Evolutionary conservation across 2,797 vertebrate genomes (phyloP).

Genomic region (Dicrostonyx torquatus): DNA sequence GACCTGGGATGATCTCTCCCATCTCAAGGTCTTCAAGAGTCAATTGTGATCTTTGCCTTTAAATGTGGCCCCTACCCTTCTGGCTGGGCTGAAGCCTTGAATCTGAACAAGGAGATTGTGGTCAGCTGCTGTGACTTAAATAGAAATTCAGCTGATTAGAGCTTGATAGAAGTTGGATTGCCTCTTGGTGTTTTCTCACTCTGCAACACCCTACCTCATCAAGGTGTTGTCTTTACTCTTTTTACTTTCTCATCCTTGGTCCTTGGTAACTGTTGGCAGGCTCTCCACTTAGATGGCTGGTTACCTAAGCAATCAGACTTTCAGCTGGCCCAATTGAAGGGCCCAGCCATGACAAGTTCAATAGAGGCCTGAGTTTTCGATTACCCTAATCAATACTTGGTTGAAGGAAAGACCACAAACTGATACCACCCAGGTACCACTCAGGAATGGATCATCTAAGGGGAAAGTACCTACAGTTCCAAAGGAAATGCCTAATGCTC

Average conservation of each 20-base stretch:
- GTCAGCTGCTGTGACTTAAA: background rate
- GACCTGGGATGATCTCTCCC: background rate
- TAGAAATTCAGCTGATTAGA: background rate
- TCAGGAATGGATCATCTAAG: too few species aligned
- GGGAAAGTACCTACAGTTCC: too few species aligned
- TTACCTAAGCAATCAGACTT: background rate
- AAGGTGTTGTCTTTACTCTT: background rate
- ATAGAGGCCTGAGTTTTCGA: too few species aligned
- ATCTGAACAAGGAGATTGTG: background rate
- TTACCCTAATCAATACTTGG: too few species aligned
- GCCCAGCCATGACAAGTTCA: too few species aligned
- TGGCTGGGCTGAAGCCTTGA: background rate
- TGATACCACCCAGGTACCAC: too few species aligned
- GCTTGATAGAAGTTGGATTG: background rate
- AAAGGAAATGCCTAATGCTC: too few species aligned
- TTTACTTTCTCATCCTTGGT: background rate
- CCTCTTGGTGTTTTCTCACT: background rate
- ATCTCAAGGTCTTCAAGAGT: too few species aligned
- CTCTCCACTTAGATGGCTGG: background rate
- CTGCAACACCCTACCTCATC: background rate
- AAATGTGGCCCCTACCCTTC: background rate
- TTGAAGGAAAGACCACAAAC: too few species aligned
- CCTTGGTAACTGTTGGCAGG: background rate
- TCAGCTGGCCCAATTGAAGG: background rate
- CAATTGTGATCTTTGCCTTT: background rate